A percentile compares a stretch with the other conserved stretches of the same genome.
These are phyloP conservation scores for Mythimna loreyi DNA, from an alignment of 2,888 invertebrate genomes.

Conservation along the genomic window DNA sequence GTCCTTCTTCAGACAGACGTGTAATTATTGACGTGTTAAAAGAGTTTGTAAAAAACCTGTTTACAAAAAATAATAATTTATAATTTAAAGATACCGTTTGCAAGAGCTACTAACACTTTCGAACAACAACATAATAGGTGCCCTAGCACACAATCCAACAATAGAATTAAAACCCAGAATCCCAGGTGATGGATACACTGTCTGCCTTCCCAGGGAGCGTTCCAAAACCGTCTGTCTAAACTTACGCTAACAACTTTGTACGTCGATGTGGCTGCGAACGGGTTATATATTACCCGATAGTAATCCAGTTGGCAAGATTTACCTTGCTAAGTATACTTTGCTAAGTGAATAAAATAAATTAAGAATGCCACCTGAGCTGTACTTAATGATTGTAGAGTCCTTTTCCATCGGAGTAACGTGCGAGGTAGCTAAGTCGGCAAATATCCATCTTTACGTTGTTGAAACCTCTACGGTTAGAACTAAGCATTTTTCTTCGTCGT, in stretches of 20 bases:
- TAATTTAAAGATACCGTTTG: too few relatives aligned
- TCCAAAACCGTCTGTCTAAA: conserved; percentile 45
- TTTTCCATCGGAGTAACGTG: background rate
- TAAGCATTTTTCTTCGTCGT: too few relatives aligned
- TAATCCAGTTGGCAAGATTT: conserved; percentile 57
- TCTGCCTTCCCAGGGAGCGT: conserved; percentile 1
- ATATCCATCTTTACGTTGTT: too few relatives aligned
- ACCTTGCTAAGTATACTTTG: conserved; percentile 50
- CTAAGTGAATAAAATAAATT: conserved; percentile 59
- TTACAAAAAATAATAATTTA: too few relatives aligned
- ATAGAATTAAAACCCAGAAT: conserved; percentile 37
- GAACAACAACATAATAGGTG: too few relatives aligned
- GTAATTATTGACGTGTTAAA: too few relatives aligned
- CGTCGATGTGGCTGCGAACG: conserved; percentile 50
- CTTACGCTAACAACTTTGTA: conserved; percentile 52
- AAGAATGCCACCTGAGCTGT: conserved; percentile 28
- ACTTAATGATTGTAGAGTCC: conserved; percentile 2
- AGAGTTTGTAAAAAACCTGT: too few relatives aligned
- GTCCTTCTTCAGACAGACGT: too few relatives aligned
- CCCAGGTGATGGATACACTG: conserved; percentile 49
- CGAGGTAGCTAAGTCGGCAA: background rate
- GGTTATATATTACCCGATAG: conserved; percentile 55
- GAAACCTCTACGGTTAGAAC: too few relatives aligned
- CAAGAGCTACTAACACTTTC: too few relatives aligned
- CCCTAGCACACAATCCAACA: conserved; percentile 17